Base-by-base conservation (phyloP, 2,113 vertebrate species). In the Stictonetta naevosa region DNA sequence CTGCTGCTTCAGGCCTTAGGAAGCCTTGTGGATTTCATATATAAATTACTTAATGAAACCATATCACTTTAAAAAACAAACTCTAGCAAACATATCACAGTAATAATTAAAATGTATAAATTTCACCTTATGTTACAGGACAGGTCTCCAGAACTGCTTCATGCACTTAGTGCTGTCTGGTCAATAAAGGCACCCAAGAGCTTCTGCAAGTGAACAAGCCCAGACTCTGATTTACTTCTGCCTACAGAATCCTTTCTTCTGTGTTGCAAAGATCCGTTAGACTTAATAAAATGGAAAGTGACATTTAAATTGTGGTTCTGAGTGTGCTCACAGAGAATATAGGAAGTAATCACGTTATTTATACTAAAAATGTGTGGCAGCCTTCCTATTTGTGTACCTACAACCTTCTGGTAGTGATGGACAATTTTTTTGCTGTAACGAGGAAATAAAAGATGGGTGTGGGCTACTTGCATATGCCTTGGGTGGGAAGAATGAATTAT, bases 41-140 rank as follows among this genome's bases (percentile, higher is more conserved):
- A 96, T 88, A 93, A 91, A 87, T 94, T 77, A 94, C 56, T 93
- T 90, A 69, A 78, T 76, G 34, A 55, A 90, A 88, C 55, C 60
- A 40, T 81, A 66, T 73, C 77, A 86, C 46, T 88, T 78, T 90
- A 76, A 95, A 91, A 52, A 90, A 59, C 66, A 83, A 93, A 95
- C 67, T 64, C 64, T 79, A 92, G 75, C 48, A 91, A 94, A 81
- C 64, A 59, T 33, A 88, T 18, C 74, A 60, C 59, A 77, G 66
- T 75, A 60, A 53, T 63, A 85, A 84, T 56, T 81, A 53, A 59
- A 78, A 74, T 67, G 21, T 44, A 60, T 87, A 71, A 73, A 74
- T 71, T 40, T 71, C 17, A 26, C 2, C 2, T 73, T 77, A 63
- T 21, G 19, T 73, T 73, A 52, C 21, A 63, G 59, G 72, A 55